phyloP scores from a whole-genome alignment of 1,140 invertebrate genomes.

The Bombus balteatus region DNA sequence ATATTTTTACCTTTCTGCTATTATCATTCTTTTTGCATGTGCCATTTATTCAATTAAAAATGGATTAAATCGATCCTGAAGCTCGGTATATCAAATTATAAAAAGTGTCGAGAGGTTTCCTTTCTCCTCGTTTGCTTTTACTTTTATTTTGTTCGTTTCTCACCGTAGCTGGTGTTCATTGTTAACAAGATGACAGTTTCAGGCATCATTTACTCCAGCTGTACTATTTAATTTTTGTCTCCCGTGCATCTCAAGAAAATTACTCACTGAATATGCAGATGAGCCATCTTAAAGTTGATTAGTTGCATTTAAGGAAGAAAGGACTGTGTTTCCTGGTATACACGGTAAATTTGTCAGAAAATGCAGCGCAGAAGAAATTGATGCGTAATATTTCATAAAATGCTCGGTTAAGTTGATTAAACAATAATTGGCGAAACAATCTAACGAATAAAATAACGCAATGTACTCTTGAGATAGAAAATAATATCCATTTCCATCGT shows the following conservation, averaged over 20 bases:
- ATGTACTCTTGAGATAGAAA: neutral
- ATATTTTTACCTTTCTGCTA: no score
- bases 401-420: neutral
- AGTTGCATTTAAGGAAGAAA: neutral
- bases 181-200: conserved; percentile 1
- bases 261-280: conserved; percentile 1
- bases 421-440: neutral
- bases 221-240: neutral
- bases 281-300: neutral
- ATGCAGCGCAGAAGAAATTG: no score
- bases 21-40: no score
- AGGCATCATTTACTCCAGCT: neutral
- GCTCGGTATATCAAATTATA: no score
- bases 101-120: neutral
- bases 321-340: neutral
- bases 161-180: neutral
- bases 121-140: no score
- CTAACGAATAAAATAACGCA: neutral
- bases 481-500: neutral
- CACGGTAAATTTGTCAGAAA: neutral
- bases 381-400: neutral
- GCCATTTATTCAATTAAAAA: no score
- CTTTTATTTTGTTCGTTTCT: neutral
- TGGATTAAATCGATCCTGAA: no score
- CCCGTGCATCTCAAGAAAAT: neutral